Conservation (phyloP, 1,140 invertebrate species). For the Meloidogyne chitwoodi region DNA sequence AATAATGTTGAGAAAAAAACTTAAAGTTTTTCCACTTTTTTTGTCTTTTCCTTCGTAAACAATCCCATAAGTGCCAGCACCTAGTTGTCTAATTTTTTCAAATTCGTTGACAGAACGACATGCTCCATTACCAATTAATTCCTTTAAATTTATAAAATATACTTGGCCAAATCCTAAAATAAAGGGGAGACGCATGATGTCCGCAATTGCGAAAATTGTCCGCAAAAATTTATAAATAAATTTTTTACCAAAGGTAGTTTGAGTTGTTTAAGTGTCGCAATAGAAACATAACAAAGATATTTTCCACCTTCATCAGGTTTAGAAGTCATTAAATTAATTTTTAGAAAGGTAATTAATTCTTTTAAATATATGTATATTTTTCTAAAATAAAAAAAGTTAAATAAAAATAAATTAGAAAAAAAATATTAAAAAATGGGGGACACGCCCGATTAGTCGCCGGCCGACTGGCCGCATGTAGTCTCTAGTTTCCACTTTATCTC, state of each 20-base stretch:
- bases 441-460: no score
- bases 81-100: slow-evolving; percentile 90
- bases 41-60: slow-evolving; percentile 94
- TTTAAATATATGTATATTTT: no score
- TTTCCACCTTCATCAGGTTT: slow-evolving; percentile 1
- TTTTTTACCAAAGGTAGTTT: slow-evolving; percentile 20
- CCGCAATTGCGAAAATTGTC: not conserved
- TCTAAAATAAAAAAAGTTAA: no score
- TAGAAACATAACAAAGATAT: not conserved
- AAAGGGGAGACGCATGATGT: no score
- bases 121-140: slow-evolving; percentile 69
- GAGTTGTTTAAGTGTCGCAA: slow-evolving; percentile 16
- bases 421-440: no score
- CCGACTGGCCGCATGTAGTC: no score
- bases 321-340: no score
- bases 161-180: no score
- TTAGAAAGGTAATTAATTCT: no score
- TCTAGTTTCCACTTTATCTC: no score
- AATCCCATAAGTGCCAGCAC: slow-evolving; percentile 94
- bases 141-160: slow-evolving; percentile 19
- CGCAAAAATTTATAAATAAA: not conserved
- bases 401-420: no score
- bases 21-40: slow-evolving; percentile 76
- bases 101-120: slow-evolving; percentile 90
- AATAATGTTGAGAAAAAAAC: not conserved